A percentile compares a stretch with the other conserved stretches of the same genome.
phyloP scores from a whole-genome alignment of 2,797 vertebrate genomes.

The Brachyalestes nurse region DNA sequence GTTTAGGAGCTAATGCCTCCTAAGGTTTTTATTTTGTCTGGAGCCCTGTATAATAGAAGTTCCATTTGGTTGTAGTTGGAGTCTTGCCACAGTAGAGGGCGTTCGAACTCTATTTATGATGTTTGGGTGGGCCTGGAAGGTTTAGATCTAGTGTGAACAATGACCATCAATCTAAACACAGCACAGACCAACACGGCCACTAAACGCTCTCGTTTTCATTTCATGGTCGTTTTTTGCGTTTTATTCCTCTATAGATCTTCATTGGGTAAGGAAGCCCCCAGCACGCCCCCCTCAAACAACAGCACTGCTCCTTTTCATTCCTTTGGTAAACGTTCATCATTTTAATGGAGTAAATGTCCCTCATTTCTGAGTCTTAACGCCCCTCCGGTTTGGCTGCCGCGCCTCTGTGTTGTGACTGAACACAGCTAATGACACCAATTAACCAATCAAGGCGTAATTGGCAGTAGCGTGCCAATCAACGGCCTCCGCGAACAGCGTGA shows the following conservation, averaged over 20 bases:
- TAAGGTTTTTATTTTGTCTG: no score
- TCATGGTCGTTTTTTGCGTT: neutral
- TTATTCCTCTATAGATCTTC: no score
- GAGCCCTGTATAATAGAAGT: no score
- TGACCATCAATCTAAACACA: neutral
- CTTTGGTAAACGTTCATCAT: no score
- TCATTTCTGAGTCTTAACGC: neutral
- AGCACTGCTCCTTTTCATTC: no score
- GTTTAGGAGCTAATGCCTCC: no score
- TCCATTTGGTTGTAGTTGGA: constrained; percentile 21
- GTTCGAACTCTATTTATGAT: neutral
- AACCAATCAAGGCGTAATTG: constrained; percentile 46
- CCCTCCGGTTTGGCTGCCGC: neutral
- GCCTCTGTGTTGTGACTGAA: constrained; percentile 31
- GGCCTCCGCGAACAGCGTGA: constrained; percentile 11
- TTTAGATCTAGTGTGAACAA: neutral
- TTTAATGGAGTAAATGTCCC: no score
- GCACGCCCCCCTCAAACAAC: no score
- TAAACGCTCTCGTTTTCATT: neutral
- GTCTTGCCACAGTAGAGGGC: constrained; percentile 41
- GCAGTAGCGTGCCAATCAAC: neutral
- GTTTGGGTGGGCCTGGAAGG: neutral
- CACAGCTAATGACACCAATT: constrained; percentile 26
- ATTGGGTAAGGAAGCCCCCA: no score
- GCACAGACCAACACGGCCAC: neutral